These are phyloP conservation scores for Ditula angustiorana DNA, from an alignment of 2,888 invertebrate species.

Conservation along the genomic window DNA sequence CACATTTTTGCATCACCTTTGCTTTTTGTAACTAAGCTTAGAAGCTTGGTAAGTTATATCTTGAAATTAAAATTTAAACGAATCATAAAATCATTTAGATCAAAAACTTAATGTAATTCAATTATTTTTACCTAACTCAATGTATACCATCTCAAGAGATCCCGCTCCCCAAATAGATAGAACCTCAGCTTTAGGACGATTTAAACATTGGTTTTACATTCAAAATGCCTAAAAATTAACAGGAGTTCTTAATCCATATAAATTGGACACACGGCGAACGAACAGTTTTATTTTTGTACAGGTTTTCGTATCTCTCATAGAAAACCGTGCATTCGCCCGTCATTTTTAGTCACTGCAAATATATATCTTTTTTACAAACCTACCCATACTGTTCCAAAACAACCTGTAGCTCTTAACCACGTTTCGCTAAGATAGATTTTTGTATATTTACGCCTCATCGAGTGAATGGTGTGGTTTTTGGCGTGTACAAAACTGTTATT, in stretches of 20 bases:
- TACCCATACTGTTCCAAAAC: neutral
- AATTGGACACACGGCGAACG: neutral
- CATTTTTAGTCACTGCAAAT: constrained; percentile 19
- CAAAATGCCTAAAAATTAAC: too few species aligned
- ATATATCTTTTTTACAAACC: constrained; percentile 1
- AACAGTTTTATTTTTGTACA: neutral
- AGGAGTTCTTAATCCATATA: neutral
- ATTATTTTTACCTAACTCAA: too few species aligned
- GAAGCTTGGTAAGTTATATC: too few species aligned
- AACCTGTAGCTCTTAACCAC: neutral
- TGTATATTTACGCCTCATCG: neutral
- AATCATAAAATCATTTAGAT: too few species aligned
- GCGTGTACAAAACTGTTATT: constrained; percentile 25
- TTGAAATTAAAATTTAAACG: too few species aligned
- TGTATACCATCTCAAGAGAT: too few species aligned
- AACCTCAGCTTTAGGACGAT: too few species aligned
- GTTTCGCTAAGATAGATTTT: neutral
- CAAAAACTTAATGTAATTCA: too few species aligned
- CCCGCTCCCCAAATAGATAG: too few species aligned
- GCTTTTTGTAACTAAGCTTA: too few species aligned
- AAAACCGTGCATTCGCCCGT: constrained; percentile 5
- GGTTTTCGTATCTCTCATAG: constrained; percentile 13
- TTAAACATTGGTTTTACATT: too few species aligned
- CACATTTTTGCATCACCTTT: too few species aligned
- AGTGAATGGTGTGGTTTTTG: neutral